Base-by-base conservation (phyloP, 2,888 invertebrate genomes). In the Sympetrum striolatum region DNA sequence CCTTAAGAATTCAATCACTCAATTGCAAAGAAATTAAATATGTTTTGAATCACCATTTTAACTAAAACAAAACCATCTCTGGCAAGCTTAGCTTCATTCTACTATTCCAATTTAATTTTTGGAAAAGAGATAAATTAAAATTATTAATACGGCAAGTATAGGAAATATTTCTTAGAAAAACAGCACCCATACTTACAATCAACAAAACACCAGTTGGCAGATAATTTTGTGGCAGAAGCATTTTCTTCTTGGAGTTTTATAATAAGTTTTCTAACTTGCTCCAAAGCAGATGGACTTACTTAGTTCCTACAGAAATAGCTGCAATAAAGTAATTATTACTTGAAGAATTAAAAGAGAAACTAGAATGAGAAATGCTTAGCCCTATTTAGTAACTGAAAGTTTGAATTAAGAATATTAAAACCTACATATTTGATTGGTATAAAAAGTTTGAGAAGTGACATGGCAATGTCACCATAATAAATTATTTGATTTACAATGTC, bases 191-290 rank as follows among this genome's bases (percentile, higher is more conserved):
- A 96, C 98, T 97, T 94, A 99, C 99, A 98, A 94, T 99, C 99
- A 91, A 99, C 96, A 94, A 99, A 99, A 95, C 98, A 98, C 98
- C 99, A 99, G 93, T 98, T 98, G 80, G 95, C 94, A 22, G 95
- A 94, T 92, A 97, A 95, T 93, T 95, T 96, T 91, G 93, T 80
- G 92, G 92, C 90, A 92, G 92, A 90, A 91, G 96, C 95, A 93
- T 95, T 95, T 93, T 96, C 96, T 93, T 96, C 96, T 92, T 97
- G 95, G 93, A 97, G 95, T 93, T 96, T 95, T 93, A 97, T 97
- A 92, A 98, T 96, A 93, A 96, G 95, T 90, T 95, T 95, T 91
- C 98, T 95, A 91, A 98, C 97, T 94, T 97, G 96, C 93, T 97
- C 97, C 93, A 98, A 94, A 37, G 97, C 96, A 90, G 97, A 96